Base-by-base conservation (phyloP, 2,113 vertebrate species). In the Ptychochromis oligacanthus region DNA sequence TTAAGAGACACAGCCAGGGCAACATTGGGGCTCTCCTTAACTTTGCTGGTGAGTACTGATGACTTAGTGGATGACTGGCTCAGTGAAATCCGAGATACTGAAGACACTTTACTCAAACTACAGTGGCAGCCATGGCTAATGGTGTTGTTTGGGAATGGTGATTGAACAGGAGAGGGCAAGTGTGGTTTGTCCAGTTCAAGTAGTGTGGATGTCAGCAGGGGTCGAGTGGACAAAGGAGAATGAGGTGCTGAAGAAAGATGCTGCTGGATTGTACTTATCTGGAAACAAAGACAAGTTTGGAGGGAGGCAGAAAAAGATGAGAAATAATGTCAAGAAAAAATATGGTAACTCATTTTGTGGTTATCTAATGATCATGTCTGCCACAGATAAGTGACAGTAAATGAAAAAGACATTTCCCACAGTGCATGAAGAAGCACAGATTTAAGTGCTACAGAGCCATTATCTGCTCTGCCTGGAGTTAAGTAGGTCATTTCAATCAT, bases 191-290 rank as follows among this genome's bases (percentile, higher is more conserved):
- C 78, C 34, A 57, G 59, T 58, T 94, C 85, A 46, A 82, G 77
- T 6, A 91, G 76, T 13, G 93, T 92, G 7, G 95, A 94, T 24
- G 94, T 90, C 80, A 94, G 62, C 49, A 93, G 60, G 9, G 93
- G 92, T 26, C 7, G 81, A 54, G 80, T 26, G 56, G 79, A 34
- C 64, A 89, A 52, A 62, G 84, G 72, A 34, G 89, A 88, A 18
- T 7, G 78, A 62, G 56, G 10, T 15, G 10, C 14, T 13, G 82
- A 85, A 22, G 72, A 85, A 2, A 85, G 56, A n/a, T 72, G 10
- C 36, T 64, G 76, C 11, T 85, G 77, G 36, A 75, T 17, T 14
- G 77, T 70, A 83, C 64, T 91, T 31, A 78, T 90, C 87, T 93
- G 84, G 15, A 88, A 74, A 91, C 24, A 85, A 82, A 90, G 1